Evolutionary conservation across 2,797 vertebrate species (phyloP), one percentile per base, ranked within the genome.

Genomic region (Chrysolophus pictus): DNA sequence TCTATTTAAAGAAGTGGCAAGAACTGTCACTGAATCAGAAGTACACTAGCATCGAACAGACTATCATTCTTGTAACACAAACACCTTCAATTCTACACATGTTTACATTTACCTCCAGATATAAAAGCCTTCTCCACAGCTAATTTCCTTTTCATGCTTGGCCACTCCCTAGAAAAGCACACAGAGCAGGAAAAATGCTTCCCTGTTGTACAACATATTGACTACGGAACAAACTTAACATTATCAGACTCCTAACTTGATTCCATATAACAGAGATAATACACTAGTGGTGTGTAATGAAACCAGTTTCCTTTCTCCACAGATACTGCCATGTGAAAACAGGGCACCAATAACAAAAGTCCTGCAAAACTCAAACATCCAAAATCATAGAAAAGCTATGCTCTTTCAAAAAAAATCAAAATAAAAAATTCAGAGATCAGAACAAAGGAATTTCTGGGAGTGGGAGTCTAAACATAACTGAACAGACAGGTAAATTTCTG

Each of bases 1-100:
- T 84, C 86, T 86, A 84, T 73, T 94, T 84, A 84, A 76, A 60
- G 92, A 88, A 85, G 26, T 71, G 47, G 31, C 17, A 75, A 91
- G 95, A 91, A 63, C 11, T 26, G n/a, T 72, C 67, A 84, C 41
- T 58, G 33, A 60, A 44, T 84, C 29, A 91, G 60, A 80, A 79
- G 69, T 18, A 72, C 0, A 2, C 56, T 59, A 22, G 59, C 14
- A 28, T 4, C 39, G 47, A 89, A 84, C 5, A 60, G 47, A 69
- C 33, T 53, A 84, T n/a, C 31, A 91, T 46, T 9, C 51, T 23
- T 91, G 24, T 47, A 62, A 58, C 11, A 67, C 14, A n/a, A 39
- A 65, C 26, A 47, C 41, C 37, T 92, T 18, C 63, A 31, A 49
- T 21, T 75, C 64, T 53, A 16, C 4, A 91, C 82, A 88, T 24